Conservation (phyloP, 1,140 invertebrate species). For the Dreissena rostriformis region DNA sequence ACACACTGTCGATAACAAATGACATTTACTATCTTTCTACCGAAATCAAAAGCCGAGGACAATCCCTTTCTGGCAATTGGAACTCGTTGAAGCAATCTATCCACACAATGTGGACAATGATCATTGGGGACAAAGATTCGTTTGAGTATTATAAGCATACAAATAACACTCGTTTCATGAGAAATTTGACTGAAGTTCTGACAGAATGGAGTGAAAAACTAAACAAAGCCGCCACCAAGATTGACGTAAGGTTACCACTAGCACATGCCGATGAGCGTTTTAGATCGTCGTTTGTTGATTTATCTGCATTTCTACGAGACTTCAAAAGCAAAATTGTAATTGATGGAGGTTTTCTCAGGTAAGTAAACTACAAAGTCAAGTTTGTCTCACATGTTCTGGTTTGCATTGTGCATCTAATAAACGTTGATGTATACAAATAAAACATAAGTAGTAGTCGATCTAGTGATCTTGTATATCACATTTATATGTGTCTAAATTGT, state of each 20-base stretch:
- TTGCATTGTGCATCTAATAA: too few species aligned
- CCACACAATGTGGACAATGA: constrained; percentile 61
- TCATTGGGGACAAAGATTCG: constrained; percentile 67
- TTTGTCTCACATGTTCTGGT: too few species aligned
- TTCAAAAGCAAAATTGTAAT: constrained; percentile 35
- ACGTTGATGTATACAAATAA: too few species aligned
- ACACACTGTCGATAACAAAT: constrained; percentile 58
- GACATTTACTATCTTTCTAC: constrained; percentile 62
- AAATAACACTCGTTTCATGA: constrained; percentile 58
- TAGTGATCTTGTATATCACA: too few species aligned
- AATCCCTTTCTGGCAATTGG: constrained; percentile 68
- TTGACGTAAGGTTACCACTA: constrained; percentile 20
- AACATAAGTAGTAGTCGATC: too few species aligned
- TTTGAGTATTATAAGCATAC: constrained; percentile 67
- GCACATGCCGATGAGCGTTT: constrained; percentile 24
- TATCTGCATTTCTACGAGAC: constrained; percentile 7
- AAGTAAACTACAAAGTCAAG: background rate
- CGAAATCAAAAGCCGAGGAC: constrained; percentile 68
- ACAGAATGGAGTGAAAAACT: constrained; percentile 49
- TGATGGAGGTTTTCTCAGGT: constrained; percentile 45
- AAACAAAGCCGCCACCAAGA: constrained; percentile 26
- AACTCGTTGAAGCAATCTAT: constrained; percentile 36
- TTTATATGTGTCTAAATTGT: too few species aligned
- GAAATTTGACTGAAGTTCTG: constrained; percentile 52
- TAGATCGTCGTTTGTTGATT: background rate